A percentile compares a stretch with the other conserved stretches of the same genome.
phyloP scores from a whole-genome alignment of 2,113 vertebrate genomes.

The Crotophaga sulcirostris region DNA sequence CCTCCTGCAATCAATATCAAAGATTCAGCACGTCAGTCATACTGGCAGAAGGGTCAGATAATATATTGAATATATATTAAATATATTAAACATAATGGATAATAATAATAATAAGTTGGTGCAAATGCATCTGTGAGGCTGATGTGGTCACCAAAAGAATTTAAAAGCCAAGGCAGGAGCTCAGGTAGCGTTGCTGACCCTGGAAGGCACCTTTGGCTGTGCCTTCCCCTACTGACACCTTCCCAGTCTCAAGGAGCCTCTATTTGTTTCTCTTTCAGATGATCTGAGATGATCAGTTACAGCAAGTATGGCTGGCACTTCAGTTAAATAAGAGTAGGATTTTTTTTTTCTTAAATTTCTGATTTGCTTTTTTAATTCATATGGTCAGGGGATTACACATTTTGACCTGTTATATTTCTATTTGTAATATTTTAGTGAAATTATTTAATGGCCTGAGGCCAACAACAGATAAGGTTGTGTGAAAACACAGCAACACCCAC shows the following conservation, averaged over 20 bases:
- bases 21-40: not conserved
- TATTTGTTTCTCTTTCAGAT: not conserved
- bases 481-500: not conserved
- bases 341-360: not conserved
- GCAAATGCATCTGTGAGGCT: fast-evolving
- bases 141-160: not conserved
- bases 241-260: not conserved
- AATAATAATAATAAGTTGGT: no score
- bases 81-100: not conserved
- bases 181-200: not conserved
- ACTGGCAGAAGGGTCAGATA: not conserved
- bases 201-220: not conserved
- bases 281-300: not conserved
- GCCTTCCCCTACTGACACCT: not conserved
- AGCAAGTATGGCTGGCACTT: not conserved
- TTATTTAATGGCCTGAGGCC: not conserved
- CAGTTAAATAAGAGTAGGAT: not conserved
- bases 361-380: not conserved
- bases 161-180: not conserved
- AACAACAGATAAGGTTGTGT: not conserved
- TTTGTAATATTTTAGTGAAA: not conserved
- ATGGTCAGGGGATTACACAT: not conserved
- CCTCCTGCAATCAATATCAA: not conserved
- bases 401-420: not conserved
- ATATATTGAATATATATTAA: not conserved